Evolutionary conservation across 2,113 vertebrate genomes (phyloP), one percentile per base, ranked within the genome.

Genomic region (Bubo scandiacus): DNA sequence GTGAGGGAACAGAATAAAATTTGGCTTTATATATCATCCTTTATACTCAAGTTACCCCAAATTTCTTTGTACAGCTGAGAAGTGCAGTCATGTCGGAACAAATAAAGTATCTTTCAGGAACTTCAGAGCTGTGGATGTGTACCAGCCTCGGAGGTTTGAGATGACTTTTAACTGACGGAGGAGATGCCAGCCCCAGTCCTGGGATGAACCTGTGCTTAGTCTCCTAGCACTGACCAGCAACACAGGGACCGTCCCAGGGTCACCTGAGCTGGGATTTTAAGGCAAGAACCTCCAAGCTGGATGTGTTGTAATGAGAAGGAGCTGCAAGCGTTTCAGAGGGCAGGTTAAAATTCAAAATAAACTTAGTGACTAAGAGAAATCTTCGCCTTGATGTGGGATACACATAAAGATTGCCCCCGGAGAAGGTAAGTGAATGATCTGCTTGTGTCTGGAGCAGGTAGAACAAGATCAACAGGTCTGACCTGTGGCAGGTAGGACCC

Each of bases 1-100:
- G 79, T 45, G 94, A 96, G 63, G 77, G 90, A 81, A 75, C 10
- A 57, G 94, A 97, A 95, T 90, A 94, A 95, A 97, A 97, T 81
- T 83, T 87, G 68, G 55, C 93, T 97, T 98, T 92, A 92, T 92
- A 47, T 6, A 40, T 91, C 88, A 92, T 84, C 85, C 88, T 97
- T 97, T 88, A 43, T 81, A 52, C 21, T 40, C 36, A 30, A 71
- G 85, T 57, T 81, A 43, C 86, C 82, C 88, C 90, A 68, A 47
- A 40, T 85, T 65, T 54, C 96, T 96, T 54, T 55, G 81, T 66
- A 67, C 40, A 43, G 72, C 63, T 52, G 86, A 61, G 82, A 63
- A 82, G 34, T 6, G 15, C 38, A 30, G 63, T 12, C 11, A 29
- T n/a, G 22, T 5, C 51, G 63, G 63, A 75, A 52, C 75, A 87